Base-by-base conservation (phyloP, 2,888 invertebrate genomes). In the Drosophila gaucha region DNA sequence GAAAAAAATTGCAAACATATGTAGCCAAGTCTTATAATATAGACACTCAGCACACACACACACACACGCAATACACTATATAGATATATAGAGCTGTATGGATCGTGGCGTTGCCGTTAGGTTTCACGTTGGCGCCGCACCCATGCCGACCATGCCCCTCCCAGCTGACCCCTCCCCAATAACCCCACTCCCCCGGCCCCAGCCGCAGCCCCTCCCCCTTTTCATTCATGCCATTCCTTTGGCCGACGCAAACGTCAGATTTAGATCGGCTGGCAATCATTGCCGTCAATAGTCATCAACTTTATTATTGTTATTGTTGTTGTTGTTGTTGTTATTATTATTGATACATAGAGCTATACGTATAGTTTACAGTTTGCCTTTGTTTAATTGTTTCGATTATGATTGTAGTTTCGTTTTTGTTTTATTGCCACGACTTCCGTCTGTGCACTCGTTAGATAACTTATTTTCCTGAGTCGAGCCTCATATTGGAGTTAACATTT, bases 341-440 rank as follows among this genome's bases (percentile, higher is more conserved):
- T 56, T 46, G 67, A 50, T 60, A 41, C n/a, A 44, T 8, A 8
- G 26, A n/a, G 14, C 24, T 30, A 22, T 47, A 58, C 52, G 16
- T 41, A 62, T 55, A 31, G 14, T 51, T 55, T 56, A 55, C 51
- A 54, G 72, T 57, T 49, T 26, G 67, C 76, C 57, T 85, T 85
- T 85, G 78, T 82, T 67, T 85, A 78, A 85, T 82, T 76, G 79
- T 75, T 74, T 82, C 83, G 52, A 63, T 85, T 78, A 85, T 78
- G 60, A 56, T 41, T 58, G 63, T 46, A 50, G 56, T 38, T 74
- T 20, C 9, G 16, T 10, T 74, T 57, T 52, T 75, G 46, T 56
- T 49, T 56, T 64, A 43, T 35, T 58, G 58, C 65, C 31, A 35
- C 47, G 24, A 76, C 72, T 72, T 72, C 72, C 72, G 72, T 70